Evolutionary conservation across 2,113 vertebrate species (phyloP).

Genomic region (Daubentonia madagascariensis): DNA sequence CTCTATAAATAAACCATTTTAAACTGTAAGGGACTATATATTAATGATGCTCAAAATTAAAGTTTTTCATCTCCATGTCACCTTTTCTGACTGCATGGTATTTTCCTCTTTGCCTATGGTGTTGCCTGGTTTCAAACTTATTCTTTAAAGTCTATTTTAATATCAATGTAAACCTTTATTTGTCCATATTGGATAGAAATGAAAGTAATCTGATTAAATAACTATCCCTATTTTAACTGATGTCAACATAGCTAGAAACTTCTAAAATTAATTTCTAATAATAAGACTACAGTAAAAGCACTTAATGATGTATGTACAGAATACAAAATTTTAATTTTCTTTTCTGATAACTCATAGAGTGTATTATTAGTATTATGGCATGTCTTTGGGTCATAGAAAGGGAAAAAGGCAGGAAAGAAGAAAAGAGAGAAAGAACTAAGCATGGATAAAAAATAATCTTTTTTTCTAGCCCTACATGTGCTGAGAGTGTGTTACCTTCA

Average conservation of each 20-base stretch:
- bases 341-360: background rate
- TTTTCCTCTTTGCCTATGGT: background rate
- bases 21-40: background rate
- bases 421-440: background rate
- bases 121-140: background rate
- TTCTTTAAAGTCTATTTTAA: constrained; percentile 8
- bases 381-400: background rate
- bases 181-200: background rate
- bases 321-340: background rate
- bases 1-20: background rate
- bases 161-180: background rate
- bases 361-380: background rate
- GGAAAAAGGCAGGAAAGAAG: background rate
- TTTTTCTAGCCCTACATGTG: background rate
- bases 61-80: background rate
- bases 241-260: background rate
- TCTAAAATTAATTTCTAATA: background rate
- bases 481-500: background rate
- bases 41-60: background rate
- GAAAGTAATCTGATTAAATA: background rate
- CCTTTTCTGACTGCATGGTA: background rate
- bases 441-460: background rate
- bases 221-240: background rate
- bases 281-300: background rate
- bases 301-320: background rate